These are phyloP conservation scores for Ceyx melanurus DNA, from an alignment of 2,113 vertebrate species.

Conservation along the genomic window DNA sequence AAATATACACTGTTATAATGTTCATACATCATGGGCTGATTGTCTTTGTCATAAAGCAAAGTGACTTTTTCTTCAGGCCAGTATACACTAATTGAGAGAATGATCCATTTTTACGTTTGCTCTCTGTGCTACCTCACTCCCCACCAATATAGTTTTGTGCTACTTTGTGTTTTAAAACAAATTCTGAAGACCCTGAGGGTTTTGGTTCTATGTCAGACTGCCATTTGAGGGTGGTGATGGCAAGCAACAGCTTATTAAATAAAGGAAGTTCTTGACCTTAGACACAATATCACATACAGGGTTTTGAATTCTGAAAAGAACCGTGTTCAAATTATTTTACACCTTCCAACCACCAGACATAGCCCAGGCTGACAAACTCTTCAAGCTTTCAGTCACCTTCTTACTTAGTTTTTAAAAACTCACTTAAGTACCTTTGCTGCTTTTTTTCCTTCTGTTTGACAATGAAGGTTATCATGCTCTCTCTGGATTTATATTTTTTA, in stretches of 20 bases:
- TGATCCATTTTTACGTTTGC: background rate
- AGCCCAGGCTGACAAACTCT: background rate
- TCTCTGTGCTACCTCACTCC: background rate
- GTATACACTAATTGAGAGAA: background rate
- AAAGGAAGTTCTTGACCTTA: background rate
- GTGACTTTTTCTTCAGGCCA: background rate
- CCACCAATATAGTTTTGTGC: background rate
- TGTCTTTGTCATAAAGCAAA: background rate
- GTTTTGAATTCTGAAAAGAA: background rate
- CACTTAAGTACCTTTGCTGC: background rate
- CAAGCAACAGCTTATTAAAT: background rate
- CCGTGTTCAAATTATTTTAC: background rate
- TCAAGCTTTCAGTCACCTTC: conserved; percentile 2
- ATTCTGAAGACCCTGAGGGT: background rate
- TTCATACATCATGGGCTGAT: background rate
- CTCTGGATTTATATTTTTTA: conserved; percentile 17
- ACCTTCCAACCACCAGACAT: background rate
- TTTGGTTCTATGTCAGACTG: background rate
- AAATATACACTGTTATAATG: background rate
- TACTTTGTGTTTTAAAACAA: background rate
- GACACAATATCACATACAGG: background rate
- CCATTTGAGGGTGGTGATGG: background rate
- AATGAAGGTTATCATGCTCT: conserved; percentile 5
- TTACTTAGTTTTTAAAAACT: background rate
- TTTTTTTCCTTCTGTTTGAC: conserved; percentile 48